A percentile compares a stretch with the other conserved stretches of the same genome.
These are phyloP conservation scores for Pipistrellus nathusii DNA, from an alignment of 2,797 vertebrate species.

Conservation along the genomic window DNA sequence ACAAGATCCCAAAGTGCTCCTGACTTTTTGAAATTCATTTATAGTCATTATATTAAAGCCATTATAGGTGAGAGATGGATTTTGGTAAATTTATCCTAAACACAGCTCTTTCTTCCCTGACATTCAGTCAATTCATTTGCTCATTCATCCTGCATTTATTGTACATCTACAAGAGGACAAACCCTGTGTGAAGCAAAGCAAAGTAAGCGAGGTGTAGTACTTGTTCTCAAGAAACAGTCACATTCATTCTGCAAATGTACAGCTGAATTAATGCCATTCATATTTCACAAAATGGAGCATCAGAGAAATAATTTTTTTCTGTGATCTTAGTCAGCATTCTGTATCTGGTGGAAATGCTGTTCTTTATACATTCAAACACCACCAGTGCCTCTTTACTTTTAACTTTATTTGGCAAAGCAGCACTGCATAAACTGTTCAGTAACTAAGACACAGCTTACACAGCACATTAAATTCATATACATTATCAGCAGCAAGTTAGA, in stretches of 20 bases:
- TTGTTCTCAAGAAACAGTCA: not conserved
- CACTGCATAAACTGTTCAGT: constrained; percentile 87
- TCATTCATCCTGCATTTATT: not conserved
- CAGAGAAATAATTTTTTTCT: not conserved
- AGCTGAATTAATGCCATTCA: not conserved
- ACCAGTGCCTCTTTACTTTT: constrained; percentile 85
- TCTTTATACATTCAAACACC: constrained; percentile 68
- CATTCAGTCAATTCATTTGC: not conserved
- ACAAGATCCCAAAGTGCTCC: constrained; percentile 21
- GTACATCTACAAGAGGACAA: not conserved
- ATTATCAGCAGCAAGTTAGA: constrained; percentile 89
- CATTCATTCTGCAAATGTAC: not conserved
- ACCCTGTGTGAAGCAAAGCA: not conserved
- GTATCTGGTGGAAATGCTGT: not conserved
- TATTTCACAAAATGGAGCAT: not conserved
- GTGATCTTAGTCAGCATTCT: not conserved
- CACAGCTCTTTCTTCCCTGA: not conserved
- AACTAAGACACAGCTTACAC: constrained; percentile 88
- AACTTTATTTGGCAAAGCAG: constrained; percentile 96
- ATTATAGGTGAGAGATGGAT: not conserved
- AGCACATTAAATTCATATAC: constrained; percentile 85
- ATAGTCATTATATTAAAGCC: not conserved
- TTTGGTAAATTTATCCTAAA: constrained; percentile 14
- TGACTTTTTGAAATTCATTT: constrained; percentile 21
- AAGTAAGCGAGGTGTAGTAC: not conserved